Evolutionary conservation across 2,113 vertebrate genomes (phyloP), one percentile per base, ranked within the genome.

Genomic region (Castor canadensis): DNA sequence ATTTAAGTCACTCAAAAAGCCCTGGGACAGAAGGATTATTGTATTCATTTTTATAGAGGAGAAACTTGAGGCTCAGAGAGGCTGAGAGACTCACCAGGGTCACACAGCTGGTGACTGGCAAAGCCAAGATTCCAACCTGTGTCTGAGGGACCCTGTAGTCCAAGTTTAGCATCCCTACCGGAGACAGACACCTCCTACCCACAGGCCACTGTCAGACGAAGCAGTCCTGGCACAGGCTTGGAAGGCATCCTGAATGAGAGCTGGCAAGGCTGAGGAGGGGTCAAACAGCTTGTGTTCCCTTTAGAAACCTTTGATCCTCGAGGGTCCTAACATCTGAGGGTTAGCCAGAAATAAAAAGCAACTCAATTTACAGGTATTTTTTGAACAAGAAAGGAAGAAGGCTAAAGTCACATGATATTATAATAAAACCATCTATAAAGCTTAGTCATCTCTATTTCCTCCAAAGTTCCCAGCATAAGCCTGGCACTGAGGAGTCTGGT

Each of bases 401-500:
- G n/a, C n/a, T 89, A 19, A 87, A 80, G 84, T 94, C 69, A 35
- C 1, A 3, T 64, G 91, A 76, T 81, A 73, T n/a, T 73, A 75
- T 32, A 30, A 52, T 52, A 64, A 72, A 88, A 66, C 11, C 49
- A 28, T 52, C 62, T 91, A 1, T 95, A 82, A 93, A 87, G 64
- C 67, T 80, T 87, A 12, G 67, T 93, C 60, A 81, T 76, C 69
- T 87, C n/a, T 69, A 64, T 91, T 28, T 87, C 92, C 32, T 67
- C 71, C 60, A 56, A 84, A 20, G 73, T 93, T 84, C 64, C 58
- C 38, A 69, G 76, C 71, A 26, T 40, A 72, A 38, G 45, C 66
- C 76, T 73, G 85, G 76, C 47, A 45, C 66, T 58, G 89, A 72
- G 84, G 30, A 49, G 10, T 30, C 82, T 84, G 8, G 2, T 88